A percentile compares a stretch with the other conserved stretches of the same genome.
Evolutionary conservation across 2,113 vertebrate genomes (phyloP).

Genomic region (Aegotheles bennettii): DNA sequence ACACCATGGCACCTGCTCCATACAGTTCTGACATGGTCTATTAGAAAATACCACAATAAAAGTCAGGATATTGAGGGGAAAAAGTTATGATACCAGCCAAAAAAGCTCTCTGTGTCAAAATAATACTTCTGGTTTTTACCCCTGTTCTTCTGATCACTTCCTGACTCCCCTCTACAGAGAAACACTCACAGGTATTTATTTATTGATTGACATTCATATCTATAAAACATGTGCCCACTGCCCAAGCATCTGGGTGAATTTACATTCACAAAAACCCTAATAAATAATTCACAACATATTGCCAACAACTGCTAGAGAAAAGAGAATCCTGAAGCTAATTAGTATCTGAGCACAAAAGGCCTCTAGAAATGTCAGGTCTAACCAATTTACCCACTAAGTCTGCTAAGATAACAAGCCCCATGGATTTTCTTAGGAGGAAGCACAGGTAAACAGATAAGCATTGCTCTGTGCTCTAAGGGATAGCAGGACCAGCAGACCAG

Average conservation of each 20-base stretch:
- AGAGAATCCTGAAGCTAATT: not conserved
- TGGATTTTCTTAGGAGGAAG: not conserved
- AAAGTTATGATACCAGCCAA: not conserved
- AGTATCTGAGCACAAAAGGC: not conserved
- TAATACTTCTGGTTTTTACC: not conserved
- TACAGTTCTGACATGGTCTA: not conserved
- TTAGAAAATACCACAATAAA: not conserved
- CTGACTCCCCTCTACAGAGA: not conserved
- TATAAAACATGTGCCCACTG: not conserved
- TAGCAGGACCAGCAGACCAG: not conserved
- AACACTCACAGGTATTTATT: not conserved
- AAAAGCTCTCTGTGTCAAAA: not conserved
- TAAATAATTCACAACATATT: conserved; percentile 12
- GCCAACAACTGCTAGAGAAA: not conserved
- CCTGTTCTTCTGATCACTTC: not conserved
- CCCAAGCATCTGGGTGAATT: not conserved
- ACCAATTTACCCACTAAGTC: not conserved
- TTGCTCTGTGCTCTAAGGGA: not conserved
- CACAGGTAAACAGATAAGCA: not conserved
- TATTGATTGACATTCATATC: not conserved
- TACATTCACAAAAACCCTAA: not conserved
- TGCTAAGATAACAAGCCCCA: not conserved
- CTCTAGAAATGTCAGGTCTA: not conserved
- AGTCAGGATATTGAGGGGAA: not conserved
- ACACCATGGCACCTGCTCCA: not conserved